These are phyloP conservation scores for Philopedon plagiatum DNA, from an alignment of 2,888 invertebrate genomes.

Conservation along the genomic window DNA sequence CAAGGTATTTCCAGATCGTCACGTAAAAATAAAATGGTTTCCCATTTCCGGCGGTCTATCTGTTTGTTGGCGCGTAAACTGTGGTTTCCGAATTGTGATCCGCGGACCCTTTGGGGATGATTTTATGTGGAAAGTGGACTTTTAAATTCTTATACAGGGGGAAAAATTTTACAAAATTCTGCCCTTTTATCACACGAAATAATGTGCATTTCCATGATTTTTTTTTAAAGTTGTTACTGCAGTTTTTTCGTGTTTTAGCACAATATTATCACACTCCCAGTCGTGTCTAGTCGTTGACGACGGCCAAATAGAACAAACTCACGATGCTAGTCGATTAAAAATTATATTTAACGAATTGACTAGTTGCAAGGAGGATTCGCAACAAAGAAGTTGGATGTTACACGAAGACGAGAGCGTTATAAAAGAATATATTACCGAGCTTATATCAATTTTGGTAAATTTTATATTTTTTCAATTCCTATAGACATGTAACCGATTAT, in stretches of 20 bases:
- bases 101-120: too few species aligned
- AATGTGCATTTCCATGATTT: too few species aligned
- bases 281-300: slow-evolving; percentile 75
- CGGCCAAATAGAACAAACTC: slow-evolving; percentile 82
- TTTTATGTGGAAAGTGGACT: too few species aligned
- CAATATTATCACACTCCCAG: slow-evolving; percentile 73
- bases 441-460: slow-evolving; percentile 85
- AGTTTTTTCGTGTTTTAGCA: slow-evolving; percentile 68
- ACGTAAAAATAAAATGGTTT: too few species aligned
- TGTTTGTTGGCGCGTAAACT: too few species aligned
- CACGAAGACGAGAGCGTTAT: slow-evolving; percentile 95
- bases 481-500: neutral
- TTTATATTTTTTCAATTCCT: neutral
- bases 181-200: too few species aligned
- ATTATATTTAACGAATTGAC: slow-evolving; percentile 88
- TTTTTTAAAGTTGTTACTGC: too few species aligned
- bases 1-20: too few species aligned
- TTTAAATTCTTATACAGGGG: too few species aligned
- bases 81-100: too few species aligned
- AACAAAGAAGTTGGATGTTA: slow-evolving; percentile 95
- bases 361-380: slow-evolving; percentile 93
- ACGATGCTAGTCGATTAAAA: slow-evolving; percentile 87
- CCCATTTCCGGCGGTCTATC: too few species aligned
- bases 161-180: too few species aligned
- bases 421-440: slow-evolving; percentile 85